phyloP scores from a whole-genome alignment of 2,113 vertebrate species.

The mouse (Mus musculus) region GRCm39 chr10:107947001-107947500 shows the following conservation, averaged over 20 bases:
- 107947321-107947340: not conserved
- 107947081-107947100: not conserved
- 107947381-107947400: not conserved
- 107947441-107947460: conserved; percentile 49
- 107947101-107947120: not conserved
- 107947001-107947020: not conserved
- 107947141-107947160: not conserved
- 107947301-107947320: not conserved
- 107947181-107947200: not conserved
- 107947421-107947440: not conserved
- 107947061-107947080: not conserved
- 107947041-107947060: not conserved
- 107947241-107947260: not conserved
- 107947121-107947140: not conserved
- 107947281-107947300: not conserved
- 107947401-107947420: conserved; percentile 49
- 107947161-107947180: not conserved
- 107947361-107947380: not conserved
- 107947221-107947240: not conserved
- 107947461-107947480: conserved; percentile 39
- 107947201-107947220: not conserved
- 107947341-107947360: conserved; percentile 15
- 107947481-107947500: not conserved
- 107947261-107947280: not conserved
- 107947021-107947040: not conserved